Evolutionary conservation across 2,113 vertebrate genomes (phyloP), one percentile per base, ranked within the genome.

Genomic region (Polyodon spathula): DNA sequence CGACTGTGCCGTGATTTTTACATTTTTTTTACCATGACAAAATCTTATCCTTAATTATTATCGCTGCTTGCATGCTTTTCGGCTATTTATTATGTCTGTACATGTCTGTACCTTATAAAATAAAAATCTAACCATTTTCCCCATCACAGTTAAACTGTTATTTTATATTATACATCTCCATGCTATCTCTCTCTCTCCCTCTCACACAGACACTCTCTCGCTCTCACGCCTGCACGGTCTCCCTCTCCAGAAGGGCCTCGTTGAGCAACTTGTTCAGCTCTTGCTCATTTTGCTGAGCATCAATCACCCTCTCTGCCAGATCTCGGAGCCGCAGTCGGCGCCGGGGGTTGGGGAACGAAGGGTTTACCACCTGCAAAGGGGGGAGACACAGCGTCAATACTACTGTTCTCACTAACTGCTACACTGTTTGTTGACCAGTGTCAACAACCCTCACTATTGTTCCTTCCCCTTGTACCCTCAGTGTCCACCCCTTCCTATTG

Each of bases 341-440:
- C n/a, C 90, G 89, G 0, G 94, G 93, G 76, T 97, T 96, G 46
- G 94, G 94, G 54, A 97, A 97, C 0, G 94, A 93, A 1, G 94
- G 93, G 56, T 95, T 82, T 70, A 76, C 76, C 0, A 71, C 84
- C 86, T 89, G 70, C 0, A 0, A 11, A 59, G 0, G 12, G 12
- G 58, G 1, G n/a, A 2, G 16, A 27, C 27, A 27, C 0, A 4
- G 54, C 42, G 27, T 27, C 27, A 27, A 27, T 27, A 27, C 27
- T 27, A 27, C 27, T 27, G 27, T 27, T 27, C 27, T 27, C 27
- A 27, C 27, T 27, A 27, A 27, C 27, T 27, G 27, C 27, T 27
- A 27, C 27, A 27, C n/a, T n/a, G n/a, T n/a, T n/a, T n/a, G n/a
- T n/a, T n/a, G n/a, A n/a, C n/a, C 27, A 27, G 27, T 27, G 27